Evolutionary conservation across 2,888 invertebrate species (phyloP).

Genomic region (Heliconius ismenius): DNA sequence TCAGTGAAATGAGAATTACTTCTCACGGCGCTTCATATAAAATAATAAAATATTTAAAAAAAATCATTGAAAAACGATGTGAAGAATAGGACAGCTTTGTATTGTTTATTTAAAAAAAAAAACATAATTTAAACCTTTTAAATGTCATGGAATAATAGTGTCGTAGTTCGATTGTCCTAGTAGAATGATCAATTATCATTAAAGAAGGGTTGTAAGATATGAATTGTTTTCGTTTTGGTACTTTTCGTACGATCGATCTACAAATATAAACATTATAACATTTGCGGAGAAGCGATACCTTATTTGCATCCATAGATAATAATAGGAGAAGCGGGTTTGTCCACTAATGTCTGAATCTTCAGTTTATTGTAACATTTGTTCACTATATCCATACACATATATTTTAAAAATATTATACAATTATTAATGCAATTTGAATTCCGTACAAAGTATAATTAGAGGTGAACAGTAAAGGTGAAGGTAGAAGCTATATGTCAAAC

Average conservation of each 20-base stretch:
- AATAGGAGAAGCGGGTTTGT: neutral
- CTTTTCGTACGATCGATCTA: too few relatives aligned
- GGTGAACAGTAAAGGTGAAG: neutral
- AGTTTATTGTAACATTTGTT: neutral
- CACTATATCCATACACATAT: neutral
- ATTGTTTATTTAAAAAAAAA: neutral
- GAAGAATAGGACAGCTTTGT: neutral
- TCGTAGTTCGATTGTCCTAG: neutral
- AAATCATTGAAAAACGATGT: too few relatives aligned
- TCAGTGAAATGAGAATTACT: neutral
- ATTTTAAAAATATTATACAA: neutral
- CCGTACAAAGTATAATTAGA: neutral
- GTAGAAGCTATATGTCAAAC: neutral
- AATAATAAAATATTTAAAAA: too few relatives aligned
- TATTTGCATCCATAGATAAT: neutral
- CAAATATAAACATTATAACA: too few relatives aligned
- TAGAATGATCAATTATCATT: too few relatives aligned
- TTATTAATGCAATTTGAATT: neutral
- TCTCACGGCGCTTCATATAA: too few relatives aligned
- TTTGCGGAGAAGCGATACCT: too few relatives aligned
- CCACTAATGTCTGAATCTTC: neutral
- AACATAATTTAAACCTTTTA: constrained; percentile 1
- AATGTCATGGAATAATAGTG: constrained; percentile 12
- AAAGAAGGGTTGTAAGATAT: too few relatives aligned
- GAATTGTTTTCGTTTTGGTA: too few relatives aligned